Evolutionary conservation across 2,113 vertebrate species (phyloP).

Genomic region (Egretta garzetta): DNA sequence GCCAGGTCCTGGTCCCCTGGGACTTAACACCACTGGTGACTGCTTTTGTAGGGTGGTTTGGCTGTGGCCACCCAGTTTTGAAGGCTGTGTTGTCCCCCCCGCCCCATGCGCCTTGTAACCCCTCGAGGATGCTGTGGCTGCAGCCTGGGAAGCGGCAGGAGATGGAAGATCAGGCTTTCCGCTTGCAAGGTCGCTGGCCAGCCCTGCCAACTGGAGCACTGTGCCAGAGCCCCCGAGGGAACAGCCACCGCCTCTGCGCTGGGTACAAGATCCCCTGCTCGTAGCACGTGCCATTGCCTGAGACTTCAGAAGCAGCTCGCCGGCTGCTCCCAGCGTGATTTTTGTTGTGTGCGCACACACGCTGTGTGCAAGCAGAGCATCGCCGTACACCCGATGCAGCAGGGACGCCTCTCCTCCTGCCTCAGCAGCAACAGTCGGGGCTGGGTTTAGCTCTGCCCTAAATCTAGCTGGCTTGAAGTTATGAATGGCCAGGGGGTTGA

Average conservation of each 20-base stretch:
- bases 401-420: not conserved
- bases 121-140: not conserved
- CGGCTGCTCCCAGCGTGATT: not conserved
- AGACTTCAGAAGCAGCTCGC: not conserved
- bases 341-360: fast-evolving
- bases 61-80: not conserved
- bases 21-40: not conserved
- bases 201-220: not conserved
- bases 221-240: not conserved
- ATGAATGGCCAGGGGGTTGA: not conserved
- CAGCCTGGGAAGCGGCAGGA: not conserved
- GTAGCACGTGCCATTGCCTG: not conserved
- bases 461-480: not conserved
- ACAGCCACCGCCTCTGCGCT: fast-evolving
- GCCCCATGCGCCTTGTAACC: not conserved
- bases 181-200: not conserved
- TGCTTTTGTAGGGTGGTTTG: not conserved
- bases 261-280: not conserved
- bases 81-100: not conserved
- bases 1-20: not conserved
- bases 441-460: not conserved
- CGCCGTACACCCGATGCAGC: fast-evolving
- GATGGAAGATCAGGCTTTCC: not conserved
- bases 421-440: not conserved
- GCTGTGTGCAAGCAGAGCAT: not conserved